Percentiles rank a stretch among this genome's conserved stretches.
Conservation (phyloP, 2,113 vertebrate species). For the Hippolais icterina region DNA sequence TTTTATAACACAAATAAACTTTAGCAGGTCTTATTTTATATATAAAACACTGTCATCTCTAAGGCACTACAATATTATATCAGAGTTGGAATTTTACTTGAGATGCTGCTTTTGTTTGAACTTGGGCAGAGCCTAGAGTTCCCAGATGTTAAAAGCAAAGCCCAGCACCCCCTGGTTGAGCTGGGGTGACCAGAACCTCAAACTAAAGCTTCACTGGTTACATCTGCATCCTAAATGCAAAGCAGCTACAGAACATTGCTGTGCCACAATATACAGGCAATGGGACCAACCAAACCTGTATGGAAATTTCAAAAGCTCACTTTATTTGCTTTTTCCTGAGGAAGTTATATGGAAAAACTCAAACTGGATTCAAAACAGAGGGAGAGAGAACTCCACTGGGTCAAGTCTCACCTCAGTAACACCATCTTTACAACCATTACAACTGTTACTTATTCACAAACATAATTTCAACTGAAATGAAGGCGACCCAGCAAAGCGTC, state of each 20-base stretch:
- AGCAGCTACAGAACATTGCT: not conserved
- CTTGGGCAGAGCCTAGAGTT: not conserved
- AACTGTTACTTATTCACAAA: not conserved
- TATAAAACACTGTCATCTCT: not conserved
- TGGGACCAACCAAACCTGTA: accelerated
- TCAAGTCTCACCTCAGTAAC: not conserved
- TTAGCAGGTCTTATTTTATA: not conserved
- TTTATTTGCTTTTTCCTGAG: not conserved
- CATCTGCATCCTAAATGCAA: not conserved
- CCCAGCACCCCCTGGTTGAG: not conserved
- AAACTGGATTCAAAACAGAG: not conserved
- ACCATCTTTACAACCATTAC: not conserved
- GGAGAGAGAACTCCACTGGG: not conserved
- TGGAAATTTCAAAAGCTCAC: not conserved
- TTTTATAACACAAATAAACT: not conserved
- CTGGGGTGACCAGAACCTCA: not conserved
- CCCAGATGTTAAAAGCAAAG: not conserved
- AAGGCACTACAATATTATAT: not conserved
- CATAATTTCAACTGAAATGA: not conserved
- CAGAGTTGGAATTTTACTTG: not conserved
- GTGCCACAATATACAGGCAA: not conserved
- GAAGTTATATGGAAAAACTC: not conserved
- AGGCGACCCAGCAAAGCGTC: not conserved
- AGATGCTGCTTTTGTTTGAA: not conserved
- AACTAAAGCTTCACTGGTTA: not conserved